Percentiles rank a stretch among this genome's conserved stretches.
Evolutionary conservation across 1,140 invertebrate species (phyloP).

Genomic region (Heterodera schachtii): DNA sequence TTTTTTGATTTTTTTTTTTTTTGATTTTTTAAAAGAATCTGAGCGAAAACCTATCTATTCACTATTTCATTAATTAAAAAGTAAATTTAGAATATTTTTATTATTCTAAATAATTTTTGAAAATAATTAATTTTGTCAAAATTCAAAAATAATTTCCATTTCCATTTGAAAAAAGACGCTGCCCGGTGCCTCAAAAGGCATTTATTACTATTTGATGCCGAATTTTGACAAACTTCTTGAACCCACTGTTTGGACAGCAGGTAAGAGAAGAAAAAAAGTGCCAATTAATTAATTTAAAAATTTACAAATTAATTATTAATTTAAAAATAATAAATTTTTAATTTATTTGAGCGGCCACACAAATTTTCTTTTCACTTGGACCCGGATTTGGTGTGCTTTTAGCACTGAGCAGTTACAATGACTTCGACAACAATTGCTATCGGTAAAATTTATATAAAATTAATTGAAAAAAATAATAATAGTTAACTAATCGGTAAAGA

Average conservation of each 20-base stretch:
- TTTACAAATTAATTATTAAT: too few relatives aligned
- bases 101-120: too few relatives aligned
- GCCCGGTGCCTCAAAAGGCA: slow-evolving; percentile 84
- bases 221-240: slow-evolving; percentile 85
- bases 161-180: slow-evolving; percentile 70
- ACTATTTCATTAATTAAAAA: too few relatives aligned
- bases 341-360: slow-evolving; percentile 67
- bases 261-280: background rate
- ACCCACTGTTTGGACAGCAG: slow-evolving; percentile 74
- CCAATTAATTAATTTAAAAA: too few relatives aligned
- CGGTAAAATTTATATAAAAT: slow-evolving; percentile 60
- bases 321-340: background rate
- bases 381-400: slow-evolving; percentile 72
- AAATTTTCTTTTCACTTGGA: slow-evolving; percentile 73
- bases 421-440: slow-evolving; percentile 73
- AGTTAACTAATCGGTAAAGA: too few relatives aligned
- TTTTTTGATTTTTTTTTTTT: too few relatives aligned
- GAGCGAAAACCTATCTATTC: too few relatives aligned
- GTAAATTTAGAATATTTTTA: too few relatives aligned
- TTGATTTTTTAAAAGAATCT: too few relatives aligned
- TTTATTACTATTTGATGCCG: slow-evolving; percentile 90
- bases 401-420: slow-evolving; percentile 71
- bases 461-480: too few relatives aligned
- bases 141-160: too few relatives aligned
- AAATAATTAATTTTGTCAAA: too few relatives aligned